These are phyloP conservation scores for Phortica magna DNA, from an alignment of 2,888 invertebrate species.

Conservation along the genomic window DNA sequence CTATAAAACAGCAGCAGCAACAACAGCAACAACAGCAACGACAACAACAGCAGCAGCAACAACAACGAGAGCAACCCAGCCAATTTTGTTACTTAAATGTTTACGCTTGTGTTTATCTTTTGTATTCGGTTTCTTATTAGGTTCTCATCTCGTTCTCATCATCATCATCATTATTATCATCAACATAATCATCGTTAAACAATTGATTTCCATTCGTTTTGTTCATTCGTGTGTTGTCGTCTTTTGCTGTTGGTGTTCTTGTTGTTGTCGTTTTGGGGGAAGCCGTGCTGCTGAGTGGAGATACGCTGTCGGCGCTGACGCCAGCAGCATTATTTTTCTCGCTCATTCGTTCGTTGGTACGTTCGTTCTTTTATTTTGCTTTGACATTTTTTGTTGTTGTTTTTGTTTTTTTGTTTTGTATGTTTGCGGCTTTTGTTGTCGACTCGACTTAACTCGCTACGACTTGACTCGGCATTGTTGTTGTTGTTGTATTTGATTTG, in stretches of 20 bases:
- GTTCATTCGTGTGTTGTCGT: not conserved
- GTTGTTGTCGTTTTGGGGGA: not conserved
- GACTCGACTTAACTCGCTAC: not conserved
- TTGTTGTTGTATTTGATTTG: slow-evolving; percentile 28
- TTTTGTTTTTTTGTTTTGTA: slow-evolving; percentile 18
- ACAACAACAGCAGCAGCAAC: slow-evolving; percentile 36
- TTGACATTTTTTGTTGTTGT: slow-evolving; percentile 2
- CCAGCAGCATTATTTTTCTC: no score
- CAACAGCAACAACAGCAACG: slow-evolving; percentile 41
- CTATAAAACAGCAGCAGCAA: slow-evolving; percentile 14
- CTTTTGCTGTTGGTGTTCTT: slow-evolving; percentile 18
- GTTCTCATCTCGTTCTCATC: slow-evolving; percentile 72
- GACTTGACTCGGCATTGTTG: not conserved
- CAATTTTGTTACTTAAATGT: slow-evolving; percentile 75
- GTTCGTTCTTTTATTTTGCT: not conserved
- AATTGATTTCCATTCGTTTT: slow-evolving; percentile 52
- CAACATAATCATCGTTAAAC: slow-evolving; percentile 64
- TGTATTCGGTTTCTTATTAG: slow-evolving; percentile 75
- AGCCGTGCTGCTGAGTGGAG: not conserved
- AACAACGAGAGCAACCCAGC: slow-evolving; percentile 60
- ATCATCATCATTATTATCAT: slow-evolving; percentile 43
- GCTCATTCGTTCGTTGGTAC: not conserved
- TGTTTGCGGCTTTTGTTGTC: slow-evolving; percentile 21
- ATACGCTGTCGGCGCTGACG: not conserved
- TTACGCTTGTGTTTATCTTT: slow-evolving; percentile 75